phyloP scores from a whole-genome alignment of 2,113 vertebrate species.

The Steatornis caripensis region DNA sequence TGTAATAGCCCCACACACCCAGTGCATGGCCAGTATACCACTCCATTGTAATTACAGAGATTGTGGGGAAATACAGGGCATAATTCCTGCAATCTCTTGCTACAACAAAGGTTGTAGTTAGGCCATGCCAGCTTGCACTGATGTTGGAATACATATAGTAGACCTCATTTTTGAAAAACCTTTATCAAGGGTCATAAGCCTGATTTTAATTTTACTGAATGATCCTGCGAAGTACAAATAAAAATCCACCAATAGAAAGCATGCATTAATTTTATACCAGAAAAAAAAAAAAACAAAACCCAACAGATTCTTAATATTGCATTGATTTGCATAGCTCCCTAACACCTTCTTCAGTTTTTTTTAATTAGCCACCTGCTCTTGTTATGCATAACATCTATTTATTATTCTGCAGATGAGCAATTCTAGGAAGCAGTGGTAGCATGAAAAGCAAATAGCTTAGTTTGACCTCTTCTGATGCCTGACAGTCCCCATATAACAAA shows the following conservation, averaged over 20 bases:
- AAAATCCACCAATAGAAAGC: background rate
- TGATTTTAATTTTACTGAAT: background rate
- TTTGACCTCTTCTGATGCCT: background rate
- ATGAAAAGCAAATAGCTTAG: background rate
- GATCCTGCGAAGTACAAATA: background rate
- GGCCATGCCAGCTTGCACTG: background rate
- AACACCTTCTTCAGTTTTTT: background rate
- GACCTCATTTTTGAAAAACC: background rate
- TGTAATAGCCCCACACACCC: rapidly evolving
- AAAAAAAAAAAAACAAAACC: background rate
- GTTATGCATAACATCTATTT: background rate
- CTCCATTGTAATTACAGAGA: background rate
- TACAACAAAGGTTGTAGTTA: background rate
- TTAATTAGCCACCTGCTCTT: background rate
- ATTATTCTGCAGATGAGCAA: background rate
- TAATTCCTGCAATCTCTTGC: background rate
- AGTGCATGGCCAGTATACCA: background rate
- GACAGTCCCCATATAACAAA: background rate
- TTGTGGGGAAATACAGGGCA: rapidly evolving
- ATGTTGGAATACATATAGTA: background rate
- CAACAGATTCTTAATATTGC: background rate
- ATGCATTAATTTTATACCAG: background rate
- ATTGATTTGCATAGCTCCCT: background rate
- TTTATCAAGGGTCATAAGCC: background rate
- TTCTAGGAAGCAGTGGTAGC: background rate